Conservation (phyloP, 2,888 invertebrate genomes). For the Odiellus spinosus region DNA sequence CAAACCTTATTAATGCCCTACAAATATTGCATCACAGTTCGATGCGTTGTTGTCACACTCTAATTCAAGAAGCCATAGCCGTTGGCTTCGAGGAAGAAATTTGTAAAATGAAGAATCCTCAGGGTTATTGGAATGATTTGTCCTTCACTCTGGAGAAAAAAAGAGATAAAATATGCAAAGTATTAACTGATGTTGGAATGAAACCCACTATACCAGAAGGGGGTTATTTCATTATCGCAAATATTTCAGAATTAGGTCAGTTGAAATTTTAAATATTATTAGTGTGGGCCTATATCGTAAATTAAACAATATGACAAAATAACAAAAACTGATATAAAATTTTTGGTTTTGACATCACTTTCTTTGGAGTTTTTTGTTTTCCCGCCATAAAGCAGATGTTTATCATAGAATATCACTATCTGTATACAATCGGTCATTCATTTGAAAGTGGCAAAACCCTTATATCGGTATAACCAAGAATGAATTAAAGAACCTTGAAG, state of each 20-base stretch:
- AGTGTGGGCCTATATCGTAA: background rate
- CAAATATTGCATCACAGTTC: constrained; percentile 83
- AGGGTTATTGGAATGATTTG: constrained; percentile 67
- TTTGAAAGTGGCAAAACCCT: too few species aligned
- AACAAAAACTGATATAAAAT: too few species aligned
- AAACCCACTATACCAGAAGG: constrained; percentile 83
- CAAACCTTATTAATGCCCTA: constrained; percentile 56
- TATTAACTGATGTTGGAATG: constrained; percentile 64
- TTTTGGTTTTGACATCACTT: too few species aligned
- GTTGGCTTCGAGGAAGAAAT: constrained; percentile 73
- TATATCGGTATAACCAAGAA: too few species aligned
- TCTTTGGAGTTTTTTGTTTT: too few species aligned
- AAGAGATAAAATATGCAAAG: constrained; percentile 58
- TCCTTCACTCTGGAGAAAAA: constrained; percentile 57
- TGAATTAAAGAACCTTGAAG: too few species aligned
- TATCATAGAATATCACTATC: too few species aligned
- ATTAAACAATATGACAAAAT: too few species aligned
- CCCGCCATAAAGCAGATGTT: too few species aligned
- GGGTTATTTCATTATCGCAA: constrained; percentile 92
- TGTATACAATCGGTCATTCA: too few species aligned
- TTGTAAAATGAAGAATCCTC: constrained; percentile 45
- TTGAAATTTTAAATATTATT: background rate
- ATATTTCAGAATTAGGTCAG: constrained; percentile 60
- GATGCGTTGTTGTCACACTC: constrained; percentile 78
- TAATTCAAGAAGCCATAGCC: constrained; percentile 79